phyloP scores from a whole-genome alignment of 2,797 vertebrate species.

The Zenarchopterus dispar region DNA sequence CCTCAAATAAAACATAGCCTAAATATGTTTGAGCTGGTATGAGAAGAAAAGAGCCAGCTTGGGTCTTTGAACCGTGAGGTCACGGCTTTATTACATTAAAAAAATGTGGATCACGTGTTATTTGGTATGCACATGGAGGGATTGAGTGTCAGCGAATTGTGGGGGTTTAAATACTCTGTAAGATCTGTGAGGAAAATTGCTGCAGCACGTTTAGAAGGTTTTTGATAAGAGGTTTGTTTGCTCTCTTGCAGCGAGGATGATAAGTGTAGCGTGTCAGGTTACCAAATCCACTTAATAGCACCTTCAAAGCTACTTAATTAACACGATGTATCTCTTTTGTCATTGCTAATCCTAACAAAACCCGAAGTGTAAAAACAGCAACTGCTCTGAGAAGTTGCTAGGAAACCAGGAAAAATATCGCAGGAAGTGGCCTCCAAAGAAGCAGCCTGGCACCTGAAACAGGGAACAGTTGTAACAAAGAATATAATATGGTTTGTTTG shows the following conservation, averaged over 20 bases:
- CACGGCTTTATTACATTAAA: constrained; percentile 1
- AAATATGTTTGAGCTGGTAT: constrained; percentile 38
- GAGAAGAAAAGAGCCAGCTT: constrained; percentile 22
- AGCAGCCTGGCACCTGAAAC: neutral
- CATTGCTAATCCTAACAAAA: neutral
- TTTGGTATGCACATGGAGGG: neutral
- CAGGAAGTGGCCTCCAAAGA: neutral
- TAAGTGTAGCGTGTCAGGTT: neutral
- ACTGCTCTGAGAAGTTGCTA: neutral
- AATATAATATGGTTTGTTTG: too few species aligned
- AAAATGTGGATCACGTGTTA: constrained; percentile 1
- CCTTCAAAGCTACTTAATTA: constrained; percentile 1
- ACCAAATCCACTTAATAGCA: neutral
- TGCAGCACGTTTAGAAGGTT: neutral
- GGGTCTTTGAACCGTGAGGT: constrained; percentile 18
- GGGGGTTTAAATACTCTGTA: neutral
- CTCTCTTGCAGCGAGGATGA: neutral
- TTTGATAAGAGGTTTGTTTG: neutral
- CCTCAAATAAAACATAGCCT: constrained; percentile 58
- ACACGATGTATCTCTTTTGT: constrained; percentile 4
- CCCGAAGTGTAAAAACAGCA: constrained; percentile 4
- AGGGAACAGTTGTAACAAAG: neutral
- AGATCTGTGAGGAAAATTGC: neutral
- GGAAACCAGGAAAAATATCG: neutral
- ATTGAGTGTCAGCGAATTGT: neutral